These are phyloP conservation scores for Mimas tiliae DNA, from an alignment of 2,888 invertebrate genomes.

Conservation along the genomic window DNA sequence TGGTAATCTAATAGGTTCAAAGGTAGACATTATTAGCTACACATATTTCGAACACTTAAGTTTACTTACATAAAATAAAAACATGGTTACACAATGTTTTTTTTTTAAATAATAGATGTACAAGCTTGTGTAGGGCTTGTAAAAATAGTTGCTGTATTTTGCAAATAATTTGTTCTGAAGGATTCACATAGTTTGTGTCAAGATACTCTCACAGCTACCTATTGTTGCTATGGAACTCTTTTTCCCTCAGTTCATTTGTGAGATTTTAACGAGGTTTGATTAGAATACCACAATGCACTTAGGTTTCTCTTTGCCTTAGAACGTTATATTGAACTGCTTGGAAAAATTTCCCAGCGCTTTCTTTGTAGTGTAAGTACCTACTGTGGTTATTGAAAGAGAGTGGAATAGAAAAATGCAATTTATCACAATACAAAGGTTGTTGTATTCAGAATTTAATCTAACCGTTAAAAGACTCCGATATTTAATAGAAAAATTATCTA, in stretches of 20 bases:
- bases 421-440: background rate
- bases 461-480: no score
- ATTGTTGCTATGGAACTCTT: conserved; percentile 2
- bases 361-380: no score
- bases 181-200: background rate
- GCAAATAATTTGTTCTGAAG: background rate
- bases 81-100: no score
- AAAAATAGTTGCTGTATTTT: background rate
- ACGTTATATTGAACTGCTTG: background rate
- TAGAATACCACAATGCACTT: background rate
- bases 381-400: background rate
- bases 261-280: background rate
- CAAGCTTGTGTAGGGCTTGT: background rate
- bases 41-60: background rate
- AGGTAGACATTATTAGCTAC: background rate
- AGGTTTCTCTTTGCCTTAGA: background rate
- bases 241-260: background rate
- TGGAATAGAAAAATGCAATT: background rate
- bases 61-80: background rate
- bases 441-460: no score
- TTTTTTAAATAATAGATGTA: no score
- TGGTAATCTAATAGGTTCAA: conserved; percentile 18
- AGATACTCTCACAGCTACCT: background rate
- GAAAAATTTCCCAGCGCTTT: background rate
- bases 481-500: no score